phyloP scores from a whole-genome alignment of 2,797 vertebrate genomes.

The Alcedo quadribrachys region DNA sequence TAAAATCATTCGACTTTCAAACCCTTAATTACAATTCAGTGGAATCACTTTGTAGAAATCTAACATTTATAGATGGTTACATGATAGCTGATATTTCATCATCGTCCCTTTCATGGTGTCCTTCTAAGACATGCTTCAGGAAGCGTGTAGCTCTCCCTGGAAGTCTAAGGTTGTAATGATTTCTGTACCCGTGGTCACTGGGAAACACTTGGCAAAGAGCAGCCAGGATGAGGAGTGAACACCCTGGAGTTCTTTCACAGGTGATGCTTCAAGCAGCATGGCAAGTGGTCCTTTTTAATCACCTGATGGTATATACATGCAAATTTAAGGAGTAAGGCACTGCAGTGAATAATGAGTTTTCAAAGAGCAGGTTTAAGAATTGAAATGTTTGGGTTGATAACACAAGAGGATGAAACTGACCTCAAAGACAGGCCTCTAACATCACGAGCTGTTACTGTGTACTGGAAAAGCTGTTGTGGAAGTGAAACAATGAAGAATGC shows the following conservation, averaged over 20 bases:
- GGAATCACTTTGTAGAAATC: constrained; percentile 78
- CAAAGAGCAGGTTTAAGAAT: background rate
- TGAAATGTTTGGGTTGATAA: background rate
- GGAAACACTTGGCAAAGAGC: background rate
- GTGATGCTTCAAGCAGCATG: accelerated
- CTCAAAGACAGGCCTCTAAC: background rate
- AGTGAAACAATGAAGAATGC: background rate
- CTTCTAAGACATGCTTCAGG: constrained; percentile 17
- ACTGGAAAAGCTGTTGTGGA: background rate
- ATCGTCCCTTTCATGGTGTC: constrained; percentile 61
- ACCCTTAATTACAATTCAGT: constrained; percentile 81
- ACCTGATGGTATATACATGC: background rate
- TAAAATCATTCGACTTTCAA: constrained; percentile 84
- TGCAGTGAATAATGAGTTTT: background rate
- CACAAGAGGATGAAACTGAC: background rate
- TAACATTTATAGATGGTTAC: constrained; percentile 73
- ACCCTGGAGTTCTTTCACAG: background rate
- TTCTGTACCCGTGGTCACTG: background rate
- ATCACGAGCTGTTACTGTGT: background rate
- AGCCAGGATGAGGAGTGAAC: background rate
- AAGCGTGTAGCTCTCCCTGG: background rate
- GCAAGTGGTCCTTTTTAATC: background rate
- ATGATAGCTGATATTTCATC: constrained; percentile 72
- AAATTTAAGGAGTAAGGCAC: background rate
- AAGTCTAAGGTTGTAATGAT: background rate